Conservation (phyloP, 2,113 vertebrate genomes). For the Gorsachius goisagi region DNA sequence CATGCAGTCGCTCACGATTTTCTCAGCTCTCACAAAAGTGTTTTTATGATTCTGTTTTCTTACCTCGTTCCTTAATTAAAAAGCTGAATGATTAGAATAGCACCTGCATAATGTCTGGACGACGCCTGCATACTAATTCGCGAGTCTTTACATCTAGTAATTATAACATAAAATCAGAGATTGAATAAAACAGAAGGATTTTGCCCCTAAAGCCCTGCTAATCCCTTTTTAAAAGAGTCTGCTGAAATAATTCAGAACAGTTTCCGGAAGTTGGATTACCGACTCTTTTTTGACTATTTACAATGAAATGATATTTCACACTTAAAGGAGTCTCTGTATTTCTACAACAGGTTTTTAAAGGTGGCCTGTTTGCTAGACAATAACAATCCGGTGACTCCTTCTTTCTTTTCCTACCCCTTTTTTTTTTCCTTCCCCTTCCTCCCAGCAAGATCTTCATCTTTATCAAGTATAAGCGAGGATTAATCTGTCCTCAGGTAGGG, state of each 20-base stretch:
- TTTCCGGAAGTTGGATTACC: slow-evolving; percentile 99
- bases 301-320: slow-evolving; percentile 99
- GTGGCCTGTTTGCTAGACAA: slow-evolving; percentile 59
- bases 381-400: slow-evolving; percentile 41
- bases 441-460: slow-evolving; percentile 27
- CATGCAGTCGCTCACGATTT: slow-evolving; percentile 75
- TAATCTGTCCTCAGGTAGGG: slow-evolving; percentile 40
- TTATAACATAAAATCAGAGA: slow-evolving; percentile 95
- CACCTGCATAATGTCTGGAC: slow-evolving; percentile 86
- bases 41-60: slow-evolving; percentile 85
- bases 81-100: slow-evolving; percentile 85
- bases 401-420: slow-evolving; percentile 5
- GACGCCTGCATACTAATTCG: slow-evolving; percentile 85
- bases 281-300: slow-evolving; percentile 86
- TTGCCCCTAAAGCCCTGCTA: slow-evolving; percentile 89
- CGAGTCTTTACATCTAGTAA: slow-evolving; percentile 88
- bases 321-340: slow-evolving; percentile 84
- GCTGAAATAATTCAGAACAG: slow-evolving; percentile 97
- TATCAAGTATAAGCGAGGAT: not conserved
- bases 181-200: slow-evolving; percentile 87
- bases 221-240: slow-evolving; percentile 98
- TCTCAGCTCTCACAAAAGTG: slow-evolving; percentile 84
- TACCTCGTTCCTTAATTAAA: slow-evolving; percentile 85
- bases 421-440: not conserved
- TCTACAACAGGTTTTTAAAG: slow-evolving; percentile 73